Conservation (phyloP, 2,888 invertebrate species). For the Caenorhabditis sinica region DNA sequence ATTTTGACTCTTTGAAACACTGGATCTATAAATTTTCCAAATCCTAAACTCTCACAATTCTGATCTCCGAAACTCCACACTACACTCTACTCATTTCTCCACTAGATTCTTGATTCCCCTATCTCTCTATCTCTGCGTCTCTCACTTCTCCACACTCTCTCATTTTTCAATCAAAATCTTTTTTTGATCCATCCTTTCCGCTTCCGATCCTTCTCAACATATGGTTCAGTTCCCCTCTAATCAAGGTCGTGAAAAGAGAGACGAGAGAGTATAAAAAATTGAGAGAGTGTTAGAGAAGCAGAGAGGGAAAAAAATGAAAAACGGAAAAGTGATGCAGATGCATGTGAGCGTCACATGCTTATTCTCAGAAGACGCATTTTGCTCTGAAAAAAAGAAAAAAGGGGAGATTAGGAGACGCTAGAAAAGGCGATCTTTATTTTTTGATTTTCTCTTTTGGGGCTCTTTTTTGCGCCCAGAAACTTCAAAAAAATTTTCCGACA, state of each 20-base stretch:
- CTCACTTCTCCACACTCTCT: neutral
- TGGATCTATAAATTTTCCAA: neutral
- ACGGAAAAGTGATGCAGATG: neutral
- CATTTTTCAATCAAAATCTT: neutral
- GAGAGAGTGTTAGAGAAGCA: neutral
- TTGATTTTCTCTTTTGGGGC: too few species aligned
- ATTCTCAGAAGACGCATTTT: too few species aligned
- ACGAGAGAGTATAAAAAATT: neutral
- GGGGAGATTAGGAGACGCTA: neutral
- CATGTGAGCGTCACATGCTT: constrained; percentile 1
- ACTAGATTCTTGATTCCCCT: neutral
- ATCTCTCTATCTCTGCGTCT: constrained; percentile 2
- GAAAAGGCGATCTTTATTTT: constrained; percentile 37
- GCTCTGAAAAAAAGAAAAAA: too few species aligned
- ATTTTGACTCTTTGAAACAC: too few species aligned
- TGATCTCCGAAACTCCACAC: neutral
- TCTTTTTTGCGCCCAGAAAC: too few species aligned
- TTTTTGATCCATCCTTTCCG: neutral
- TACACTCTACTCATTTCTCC: neutral
- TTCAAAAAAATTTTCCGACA: too few species aligned
- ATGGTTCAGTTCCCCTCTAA: constrained; percentile 25
- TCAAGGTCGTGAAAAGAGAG: neutral
- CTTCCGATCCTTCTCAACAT: constrained; percentile 25
- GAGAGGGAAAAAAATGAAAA: neutral
- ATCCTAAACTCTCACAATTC: neutral